phyloP scores from a whole-genome alignment of 2,797 vertebrate genomes.

The Pseudochromis fuscus region DNA sequence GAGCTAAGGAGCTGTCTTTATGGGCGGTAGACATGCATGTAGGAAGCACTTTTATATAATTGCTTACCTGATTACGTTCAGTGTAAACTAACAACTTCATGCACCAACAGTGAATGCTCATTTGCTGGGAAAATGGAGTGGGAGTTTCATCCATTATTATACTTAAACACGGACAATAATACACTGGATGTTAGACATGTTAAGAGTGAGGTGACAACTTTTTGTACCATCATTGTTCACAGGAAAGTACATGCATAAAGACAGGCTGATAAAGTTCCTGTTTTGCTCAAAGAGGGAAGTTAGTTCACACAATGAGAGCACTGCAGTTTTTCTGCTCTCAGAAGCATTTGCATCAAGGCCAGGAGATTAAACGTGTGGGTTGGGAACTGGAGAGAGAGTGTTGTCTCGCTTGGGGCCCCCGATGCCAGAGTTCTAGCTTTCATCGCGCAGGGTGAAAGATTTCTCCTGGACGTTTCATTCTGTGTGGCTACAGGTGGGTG shows the following conservation, averaged over 20 bases:
- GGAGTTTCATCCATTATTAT: conserved; percentile 34
- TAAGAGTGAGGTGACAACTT: conserved; percentile 50
- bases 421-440: conserved; percentile 79
- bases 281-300: conserved; percentile 80
- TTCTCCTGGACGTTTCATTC: conserved; percentile 77
- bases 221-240: conserved; percentile 57
- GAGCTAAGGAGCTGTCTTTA: conserved; percentile 1
- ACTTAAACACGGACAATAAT: background rate
- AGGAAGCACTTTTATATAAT: background rate
- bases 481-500: conserved; percentile 81
- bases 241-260: conserved; percentile 52
- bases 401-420: conserved; percentile 77
- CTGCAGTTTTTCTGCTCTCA: conserved; percentile 74
- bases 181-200: conserved; percentile 5
- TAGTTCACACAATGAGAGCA: conserved; percentile 70
- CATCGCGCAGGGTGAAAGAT: conserved; percentile 78
- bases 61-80: conserved; percentile 1
- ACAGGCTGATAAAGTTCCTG: conserved; percentile 73
- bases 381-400: conserved; percentile 80
- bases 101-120: conserved; percentile 26
- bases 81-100: conserved; percentile 14
- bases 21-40: background rate
- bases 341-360: conserved; percentile 85
- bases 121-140: conserved; percentile 34
- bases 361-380: conserved; percentile 85